Evolutionary conservation across 2,113 vertebrate genomes (phyloP).

Genomic region (Oryzias javanicus): DNA sequence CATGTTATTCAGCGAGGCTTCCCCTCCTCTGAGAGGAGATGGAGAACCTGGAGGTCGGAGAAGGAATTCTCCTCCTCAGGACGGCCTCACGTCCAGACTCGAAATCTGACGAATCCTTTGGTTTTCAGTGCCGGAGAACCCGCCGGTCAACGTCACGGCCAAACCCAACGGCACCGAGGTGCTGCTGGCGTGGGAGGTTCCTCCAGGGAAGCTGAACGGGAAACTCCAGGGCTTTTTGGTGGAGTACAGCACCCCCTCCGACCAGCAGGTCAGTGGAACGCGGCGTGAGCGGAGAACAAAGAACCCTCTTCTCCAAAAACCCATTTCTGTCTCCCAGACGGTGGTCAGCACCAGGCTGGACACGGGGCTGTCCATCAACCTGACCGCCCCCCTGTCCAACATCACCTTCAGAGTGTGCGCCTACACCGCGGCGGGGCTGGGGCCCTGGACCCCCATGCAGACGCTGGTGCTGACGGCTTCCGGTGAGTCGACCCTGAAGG

Average conservation of each 20-base stretch:
- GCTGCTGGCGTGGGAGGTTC: conserved; percentile 78
- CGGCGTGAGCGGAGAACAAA: too few relatives aligned
- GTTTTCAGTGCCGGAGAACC: conserved; percentile 79
- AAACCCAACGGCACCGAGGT: conserved; percentile 79
- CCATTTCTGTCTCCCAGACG: conserved; percentile 59
- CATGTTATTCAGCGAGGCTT: conserved; percentile 32
- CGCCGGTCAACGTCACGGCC: conserved; percentile 80
- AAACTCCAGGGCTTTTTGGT: conserved; percentile 83
- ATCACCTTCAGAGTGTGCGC: conserved; percentile 81
- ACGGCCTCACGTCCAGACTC: too few relatives aligned
- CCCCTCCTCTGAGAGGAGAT: conserved; percentile 27
- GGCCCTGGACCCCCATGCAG: conserved; percentile 84
- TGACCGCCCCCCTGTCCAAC: conserved; percentile 76
- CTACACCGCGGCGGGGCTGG: conserved; percentile 82
- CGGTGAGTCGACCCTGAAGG: conserved; percentile 56
- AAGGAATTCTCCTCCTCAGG: too few relatives aligned
- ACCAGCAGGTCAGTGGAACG: conserved; percentile 43
- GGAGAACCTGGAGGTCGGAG: too few relatives aligned
- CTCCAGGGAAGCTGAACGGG: conserved; percentile 78
- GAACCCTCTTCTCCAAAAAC: too few relatives aligned
- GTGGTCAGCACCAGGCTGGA: conserved; percentile 76
- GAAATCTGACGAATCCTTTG: neutral
- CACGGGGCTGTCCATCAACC: conserved; percentile 77
- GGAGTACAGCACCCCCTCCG: conserved; percentile 73
- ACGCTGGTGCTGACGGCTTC: conserved; percentile 64